A percentile compares a stretch with the other conserved stretches of the same genome.
phyloP scores from a whole-genome alignment of 2,888 invertebrate genomes.

The Muscina levida region DNA sequence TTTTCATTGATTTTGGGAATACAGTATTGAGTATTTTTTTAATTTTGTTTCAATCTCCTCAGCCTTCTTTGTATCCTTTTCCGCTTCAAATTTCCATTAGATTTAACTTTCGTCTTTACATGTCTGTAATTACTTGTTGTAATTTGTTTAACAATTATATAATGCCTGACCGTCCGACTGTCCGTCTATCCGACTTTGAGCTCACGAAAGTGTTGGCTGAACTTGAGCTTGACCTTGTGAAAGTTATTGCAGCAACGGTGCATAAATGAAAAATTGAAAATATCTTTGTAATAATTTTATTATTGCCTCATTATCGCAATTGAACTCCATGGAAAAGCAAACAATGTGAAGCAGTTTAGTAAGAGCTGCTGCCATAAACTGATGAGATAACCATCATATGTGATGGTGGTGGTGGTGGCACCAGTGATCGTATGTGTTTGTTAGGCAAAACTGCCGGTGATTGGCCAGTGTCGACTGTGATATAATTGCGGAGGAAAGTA shows the following conservation, averaged over 20 bases:
- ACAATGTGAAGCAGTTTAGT: neutral
- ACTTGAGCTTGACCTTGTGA: slow-evolving; percentile 78
- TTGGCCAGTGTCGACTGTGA: too few species aligned
- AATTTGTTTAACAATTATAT: neutral
- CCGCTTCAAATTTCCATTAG: too few species aligned
- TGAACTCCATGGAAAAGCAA: slow-evolving; percentile 36
- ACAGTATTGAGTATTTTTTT: too few species aligned
- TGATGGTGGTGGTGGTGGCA: too few species aligned
- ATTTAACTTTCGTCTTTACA: neutral
- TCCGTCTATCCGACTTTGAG: neutral
- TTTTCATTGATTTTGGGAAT: too few species aligned
- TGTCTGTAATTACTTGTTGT: neutral
- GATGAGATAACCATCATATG: slow-evolving; percentile 5
- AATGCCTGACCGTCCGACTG: neutral
- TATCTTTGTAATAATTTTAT: neutral
- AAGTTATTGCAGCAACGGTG: slow-evolving; percentile 49
- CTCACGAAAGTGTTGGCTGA: slow-evolving; percentile 68
- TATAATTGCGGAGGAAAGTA: too few species aligned
- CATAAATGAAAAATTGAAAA: slow-evolving; percentile 1
- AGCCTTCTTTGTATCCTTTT: too few species aligned
- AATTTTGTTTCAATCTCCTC: too few species aligned
- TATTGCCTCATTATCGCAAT: slow-evolving; percentile 26
- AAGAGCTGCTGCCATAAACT: neutral
- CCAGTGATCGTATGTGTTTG: too few species aligned
- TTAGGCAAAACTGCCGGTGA: too few species aligned